Percentiles rank a stretch among this genome's conserved stretches.
These are phyloP conservation scores for Gyrodactylus bullatarudis DNA, from an alignment of 1,140 invertebrate genomes.

Conservation along the genomic window DNA sequence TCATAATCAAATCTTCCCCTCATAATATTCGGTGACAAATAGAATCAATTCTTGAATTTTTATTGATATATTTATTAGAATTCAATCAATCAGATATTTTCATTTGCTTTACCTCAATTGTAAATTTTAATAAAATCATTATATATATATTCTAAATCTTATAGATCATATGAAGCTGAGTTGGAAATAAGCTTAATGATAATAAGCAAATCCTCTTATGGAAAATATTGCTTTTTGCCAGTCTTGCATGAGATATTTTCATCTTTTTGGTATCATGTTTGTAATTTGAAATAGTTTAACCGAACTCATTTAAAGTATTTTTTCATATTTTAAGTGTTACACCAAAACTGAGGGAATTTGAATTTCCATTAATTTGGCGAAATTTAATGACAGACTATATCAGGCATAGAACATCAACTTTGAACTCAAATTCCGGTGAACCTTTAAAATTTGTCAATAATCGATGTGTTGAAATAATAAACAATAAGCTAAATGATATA, in stretches of 20 bases:
- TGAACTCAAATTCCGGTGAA: not conserved
- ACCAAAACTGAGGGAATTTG: no score
- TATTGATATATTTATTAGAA: not conserved
- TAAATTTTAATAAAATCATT: no score
- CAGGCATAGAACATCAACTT: not conserved
- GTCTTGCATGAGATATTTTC: not conserved
- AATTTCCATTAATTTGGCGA: not conserved
- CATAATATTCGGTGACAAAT: not conserved
- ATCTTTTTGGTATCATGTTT: not conserved
- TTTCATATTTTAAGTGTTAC: not conserved
- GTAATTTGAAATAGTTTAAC: not conserved
- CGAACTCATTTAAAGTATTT: not conserved
- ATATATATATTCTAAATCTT: no score
- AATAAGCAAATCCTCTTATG: not conserved
- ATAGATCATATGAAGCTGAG: no score
- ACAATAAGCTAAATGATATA: not conserved
- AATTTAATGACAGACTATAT: not conserved
- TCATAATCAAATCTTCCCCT: not conserved
- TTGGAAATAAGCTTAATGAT: no score
- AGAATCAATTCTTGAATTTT: not conserved
- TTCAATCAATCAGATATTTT: not conserved
- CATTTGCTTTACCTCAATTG: not conserved
- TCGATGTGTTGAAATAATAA: not conserved
- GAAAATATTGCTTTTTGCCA: not conserved
- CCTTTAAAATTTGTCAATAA: not conserved